phyloP scores from a whole-genome alignment of 2,113 vertebrate genomes.

The Eira barbara region DNA sequence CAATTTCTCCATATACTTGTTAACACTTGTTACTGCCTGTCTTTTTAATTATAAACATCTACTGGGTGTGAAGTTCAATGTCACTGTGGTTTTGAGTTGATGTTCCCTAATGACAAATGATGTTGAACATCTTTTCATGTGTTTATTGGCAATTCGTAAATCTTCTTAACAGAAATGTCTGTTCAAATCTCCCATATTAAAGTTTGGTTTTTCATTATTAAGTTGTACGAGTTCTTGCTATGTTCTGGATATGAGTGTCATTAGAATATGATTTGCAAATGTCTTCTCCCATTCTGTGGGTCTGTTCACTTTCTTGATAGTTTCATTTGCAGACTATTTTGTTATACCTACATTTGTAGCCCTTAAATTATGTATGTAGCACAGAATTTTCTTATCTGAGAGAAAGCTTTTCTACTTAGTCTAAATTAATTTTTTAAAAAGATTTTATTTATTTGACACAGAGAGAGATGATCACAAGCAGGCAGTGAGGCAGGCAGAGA shows the following conservation, averaged over 20 bases:
- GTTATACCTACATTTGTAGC: not conserved
- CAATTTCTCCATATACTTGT: not conserved
- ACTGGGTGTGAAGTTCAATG: not conserved
- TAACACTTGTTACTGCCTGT: not conserved
- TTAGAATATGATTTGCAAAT: not conserved
- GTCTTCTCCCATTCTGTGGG: not conserved
- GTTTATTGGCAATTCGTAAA: not conserved
- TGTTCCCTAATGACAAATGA: not conserved
- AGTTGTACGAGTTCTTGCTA: not conserved
- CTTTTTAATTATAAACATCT: not conserved
- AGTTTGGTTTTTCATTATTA: not conserved
- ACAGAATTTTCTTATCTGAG: not conserved
- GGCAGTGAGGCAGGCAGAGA: too few relatives aligned
- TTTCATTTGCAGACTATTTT: not conserved
- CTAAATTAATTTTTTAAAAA: not conserved
- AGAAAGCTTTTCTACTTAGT: not conserved
- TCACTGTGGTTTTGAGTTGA: not conserved
- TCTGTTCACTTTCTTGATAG: not conserved
- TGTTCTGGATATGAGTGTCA: not conserved
- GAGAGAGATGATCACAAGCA: too few relatives aligned
- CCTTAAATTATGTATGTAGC: not conserved
- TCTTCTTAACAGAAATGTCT: conserved; percentile 1
- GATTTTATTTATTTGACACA: too few relatives aligned
- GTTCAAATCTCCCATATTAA: not conserved
- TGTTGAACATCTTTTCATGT: not conserved